A percentile compares a stretch with the other conserved stretches of the same genome.
These are phyloP conservation scores for Fopius arisanus DNA, from an alignment of 1,140 invertebrate genomes.

Conservation along the genomic window DNA sequence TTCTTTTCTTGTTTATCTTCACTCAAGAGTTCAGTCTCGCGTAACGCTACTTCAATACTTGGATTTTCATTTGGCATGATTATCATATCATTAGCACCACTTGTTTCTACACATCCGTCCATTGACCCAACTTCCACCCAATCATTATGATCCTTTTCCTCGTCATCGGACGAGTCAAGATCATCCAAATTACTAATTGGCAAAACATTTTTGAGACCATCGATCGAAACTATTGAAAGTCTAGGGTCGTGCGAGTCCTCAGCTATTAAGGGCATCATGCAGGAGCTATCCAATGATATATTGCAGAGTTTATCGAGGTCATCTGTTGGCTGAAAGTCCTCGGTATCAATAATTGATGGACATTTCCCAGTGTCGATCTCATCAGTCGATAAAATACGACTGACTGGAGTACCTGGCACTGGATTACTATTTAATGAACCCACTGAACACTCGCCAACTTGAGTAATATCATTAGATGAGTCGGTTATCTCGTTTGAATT, in stretches of 20 bases:
- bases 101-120: conserved; percentile 38
- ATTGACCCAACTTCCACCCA: conserved; percentile 43
- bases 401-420: conserved; percentile 20
- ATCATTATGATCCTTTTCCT: conserved; percentile 41
- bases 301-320: conserved; percentile 37
- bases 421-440: conserved; percentile 15
- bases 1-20: background rate
- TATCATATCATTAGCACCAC: conserved; percentile 29
- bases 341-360: conserved; percentile 31
- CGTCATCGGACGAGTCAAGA: conserved; percentile 42
- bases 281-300: conserved; percentile 33
- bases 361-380: conserved; percentile 30
- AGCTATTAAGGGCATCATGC: conserved; percentile 41
- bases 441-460: conserved; percentile 17
- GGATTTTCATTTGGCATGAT: conserved; percentile 21
- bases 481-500: conserved; percentile 4
- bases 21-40: background rate
- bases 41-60: background rate
- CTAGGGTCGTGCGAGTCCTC: conserved; percentile 25
- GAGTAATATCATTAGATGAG: conserved; percentile 23
- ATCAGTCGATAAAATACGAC: conserved; percentile 25
- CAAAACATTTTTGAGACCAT: conserved; percentile 46
- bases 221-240: conserved; percentile 36
- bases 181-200: conserved; percentile 45
- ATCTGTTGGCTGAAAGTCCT: conserved; percentile 38